A percentile compares a stretch with the other conserved stretches of the same genome.
phyloP scores from a whole-genome alignment of 2,113 vertebrate genomes.

The Zapus hudsonius region DNA sequence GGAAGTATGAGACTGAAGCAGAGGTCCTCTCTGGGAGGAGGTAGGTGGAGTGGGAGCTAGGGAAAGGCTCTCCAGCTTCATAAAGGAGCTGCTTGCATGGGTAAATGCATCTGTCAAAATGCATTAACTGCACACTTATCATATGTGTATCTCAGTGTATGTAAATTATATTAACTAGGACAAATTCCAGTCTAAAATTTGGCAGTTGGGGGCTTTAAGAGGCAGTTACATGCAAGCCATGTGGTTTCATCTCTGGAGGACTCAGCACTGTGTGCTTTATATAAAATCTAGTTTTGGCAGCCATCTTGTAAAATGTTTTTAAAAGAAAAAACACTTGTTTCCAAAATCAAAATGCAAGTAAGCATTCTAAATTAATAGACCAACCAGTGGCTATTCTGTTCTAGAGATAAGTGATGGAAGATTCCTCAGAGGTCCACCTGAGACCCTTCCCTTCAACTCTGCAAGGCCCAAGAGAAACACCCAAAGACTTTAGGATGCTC shows the following conservation, averaged over 20 bases:
- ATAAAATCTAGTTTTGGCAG: conserved; percentile 60
- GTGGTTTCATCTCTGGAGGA: conserved; percentile 53
- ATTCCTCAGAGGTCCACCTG: too few relatives aligned
- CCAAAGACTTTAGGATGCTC: not conserved
- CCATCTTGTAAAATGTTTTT: conserved; percentile 49
- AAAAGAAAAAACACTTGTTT: not conserved
- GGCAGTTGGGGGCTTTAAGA: conserved; percentile 50
- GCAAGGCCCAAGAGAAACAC: not conserved
- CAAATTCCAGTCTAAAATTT: conserved; percentile 57
- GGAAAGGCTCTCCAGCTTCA: not conserved
- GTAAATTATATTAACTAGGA: conserved; percentile 61
- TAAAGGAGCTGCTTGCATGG: not conserved
- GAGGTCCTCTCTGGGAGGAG: not conserved
- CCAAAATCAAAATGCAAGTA: conserved; percentile 46
- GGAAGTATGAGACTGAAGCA: not conserved
- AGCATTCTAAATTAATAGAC: conserved; percentile 43
- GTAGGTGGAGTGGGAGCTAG: not conserved
- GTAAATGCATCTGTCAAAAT: conserved; percentile 29
- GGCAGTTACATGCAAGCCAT: conserved; percentile 47
- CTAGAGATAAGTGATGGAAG: not conserved
- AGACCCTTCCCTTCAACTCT: not conserved
- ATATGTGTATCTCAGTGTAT: conserved; percentile 45
- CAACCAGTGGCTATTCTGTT: conserved; percentile 39
- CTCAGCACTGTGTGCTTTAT: conserved; percentile 37
- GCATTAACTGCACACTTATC: conserved; percentile 44